Base-by-base conservation (phyloP, 2,113 vertebrate species). In the Fukomys damarensis region DNA sequence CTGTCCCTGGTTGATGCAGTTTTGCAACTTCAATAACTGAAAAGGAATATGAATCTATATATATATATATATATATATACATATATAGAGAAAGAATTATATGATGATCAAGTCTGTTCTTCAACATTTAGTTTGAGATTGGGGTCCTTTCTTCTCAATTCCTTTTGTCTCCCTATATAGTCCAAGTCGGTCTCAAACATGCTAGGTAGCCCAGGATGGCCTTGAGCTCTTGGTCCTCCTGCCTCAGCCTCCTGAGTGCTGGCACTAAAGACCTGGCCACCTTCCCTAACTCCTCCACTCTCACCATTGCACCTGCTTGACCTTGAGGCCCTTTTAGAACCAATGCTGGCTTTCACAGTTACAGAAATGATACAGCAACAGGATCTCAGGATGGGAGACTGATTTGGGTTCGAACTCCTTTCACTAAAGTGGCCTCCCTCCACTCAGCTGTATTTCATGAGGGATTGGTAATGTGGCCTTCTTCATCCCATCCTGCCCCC, bases 1-100 rank as follows among this genome's bases (percentile, higher is more conserved):
- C 76, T 54, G 3, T 79, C 76, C 9, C 3, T 11, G 14, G 7
- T 9, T 32, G 38, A 13, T 56, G 52, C 52, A 46, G 8, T 54
- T 95, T 68, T 96, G 13, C 26, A 93, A 80, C 59, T 74, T n/a
- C 56, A 54, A 66, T 58, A 89, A 68, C n/a, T 65, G 28, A 92
- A 92, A 77, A 41, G 68, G 35, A 91, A 84, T 38, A 83, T 30
- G 72, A 92, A 89, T 82, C 77, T 43, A 41, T 13, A 49, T 49
- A 49, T n/a, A 9, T 49, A 49, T 9, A 49, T 49, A 49, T 49
- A 49, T 49, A 49, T 9, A 49, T 49, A 49, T 9, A 49, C 9
- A 49, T 49, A 49, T 49, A 49, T 49, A 9, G 54, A 56, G 54
- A 68, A 24, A 17, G 35, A 32, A n/a, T 28, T 56, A 26, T 80